These are phyloP conservation scores for Sceloporus undulatus DNA, from an alignment of 2,113 vertebrate species.

Conservation along the genomic window DNA sequence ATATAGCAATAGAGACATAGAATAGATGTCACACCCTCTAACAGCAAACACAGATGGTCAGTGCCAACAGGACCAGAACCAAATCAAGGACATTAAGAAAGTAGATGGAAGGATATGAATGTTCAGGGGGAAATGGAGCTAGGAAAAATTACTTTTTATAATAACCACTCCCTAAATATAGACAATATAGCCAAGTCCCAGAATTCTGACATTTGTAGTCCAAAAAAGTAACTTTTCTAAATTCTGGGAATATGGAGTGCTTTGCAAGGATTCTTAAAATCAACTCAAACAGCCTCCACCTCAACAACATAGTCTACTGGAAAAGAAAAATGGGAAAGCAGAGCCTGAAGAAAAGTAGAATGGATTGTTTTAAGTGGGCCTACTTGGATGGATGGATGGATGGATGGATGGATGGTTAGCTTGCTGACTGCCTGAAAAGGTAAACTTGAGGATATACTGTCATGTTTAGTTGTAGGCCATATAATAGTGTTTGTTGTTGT, in stretches of 20 bases:
- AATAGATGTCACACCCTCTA: too few species aligned
- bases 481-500: too few species aligned
- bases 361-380: background rate
- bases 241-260: too few species aligned
- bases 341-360: background rate
- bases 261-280: too few species aligned
- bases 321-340: background rate
- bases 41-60: too few species aligned
- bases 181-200: background rate
- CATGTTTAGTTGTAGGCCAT: background rate
- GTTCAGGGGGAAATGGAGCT: background rate
- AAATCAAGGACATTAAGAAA: background rate
- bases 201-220: background rate
- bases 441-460: background rate
- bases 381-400: background rate
- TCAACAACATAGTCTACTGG: too few species aligned
- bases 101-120: background rate
- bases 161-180: background rate
- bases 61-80: background rate
- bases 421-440: too few species aligned
- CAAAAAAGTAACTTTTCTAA: too few species aligned
- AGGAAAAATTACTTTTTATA: background rate
- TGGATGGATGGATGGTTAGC: too few species aligned
- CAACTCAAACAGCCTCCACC: too few species aligned
- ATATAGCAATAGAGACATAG: background rate